Conservation (phyloP, 2,797 vertebrate genomes). For the Phataginus tetradactyla region DNA sequence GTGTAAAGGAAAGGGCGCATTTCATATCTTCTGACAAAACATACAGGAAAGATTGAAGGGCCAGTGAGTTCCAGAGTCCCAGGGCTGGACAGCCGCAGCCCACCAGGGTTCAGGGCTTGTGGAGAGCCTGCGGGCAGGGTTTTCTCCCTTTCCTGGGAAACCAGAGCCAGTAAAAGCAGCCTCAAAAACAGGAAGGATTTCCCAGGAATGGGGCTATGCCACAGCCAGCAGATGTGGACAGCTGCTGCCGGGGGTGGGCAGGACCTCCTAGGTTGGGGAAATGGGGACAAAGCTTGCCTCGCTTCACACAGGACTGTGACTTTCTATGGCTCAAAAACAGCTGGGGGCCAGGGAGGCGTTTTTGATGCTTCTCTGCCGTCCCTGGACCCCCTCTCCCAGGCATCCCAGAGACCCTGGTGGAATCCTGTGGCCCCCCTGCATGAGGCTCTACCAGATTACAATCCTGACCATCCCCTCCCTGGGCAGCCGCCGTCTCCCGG, state of each 20-base stretch:
- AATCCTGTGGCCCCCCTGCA: neutral
- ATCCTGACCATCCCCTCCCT: neutral
- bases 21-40: neutral
- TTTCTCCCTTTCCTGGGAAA: neutral
- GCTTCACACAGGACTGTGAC: neutral
- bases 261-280: neutral
- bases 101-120: fast-evolving
- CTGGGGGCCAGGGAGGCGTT: neutral
- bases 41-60: fast-evolving
- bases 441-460: neutral
- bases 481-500: neutral
- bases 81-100: neutral
- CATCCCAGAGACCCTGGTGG: neutral
- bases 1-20: neutral
- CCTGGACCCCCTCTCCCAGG: neutral
- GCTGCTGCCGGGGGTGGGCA: too few species aligned
- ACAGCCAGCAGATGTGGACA: neutral
- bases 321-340: fast-evolving
- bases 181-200: neutral
- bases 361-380: too few species aligned
- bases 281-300: neutral
- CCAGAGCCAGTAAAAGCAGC: neutral
- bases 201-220: neutral
- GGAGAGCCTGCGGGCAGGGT: fast-evolving
- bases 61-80: neutral